Percentiles rank a stretch among this genome's conserved stretches.
Conservation (phyloP, 2,888 invertebrate genomes). For the Lysandra coridon region DNA sequence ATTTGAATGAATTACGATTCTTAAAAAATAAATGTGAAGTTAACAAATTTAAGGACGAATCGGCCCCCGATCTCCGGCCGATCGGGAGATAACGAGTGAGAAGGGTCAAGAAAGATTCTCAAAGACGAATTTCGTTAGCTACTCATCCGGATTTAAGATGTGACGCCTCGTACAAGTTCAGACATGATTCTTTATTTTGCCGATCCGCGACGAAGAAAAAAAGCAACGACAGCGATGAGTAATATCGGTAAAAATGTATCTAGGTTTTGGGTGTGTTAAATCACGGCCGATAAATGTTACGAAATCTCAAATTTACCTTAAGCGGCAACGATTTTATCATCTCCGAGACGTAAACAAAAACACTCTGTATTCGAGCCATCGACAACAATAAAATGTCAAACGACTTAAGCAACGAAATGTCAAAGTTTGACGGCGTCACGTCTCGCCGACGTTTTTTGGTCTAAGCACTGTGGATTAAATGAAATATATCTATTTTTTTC, state of each 20-base stretch:
- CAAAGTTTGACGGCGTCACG: slow-evolving; percentile 18
- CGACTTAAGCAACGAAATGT: slow-evolving; percentile 3
- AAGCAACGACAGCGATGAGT: slow-evolving; percentile 55
- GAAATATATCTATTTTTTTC: slow-evolving; percentile 17
- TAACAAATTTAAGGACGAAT: slow-evolving; percentile 71
- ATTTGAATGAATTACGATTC: slow-evolving; percentile 76
- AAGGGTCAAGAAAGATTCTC: slow-evolving; percentile 64
- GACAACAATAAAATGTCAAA: background rate
- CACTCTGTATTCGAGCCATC: slow-evolving; percentile 18
- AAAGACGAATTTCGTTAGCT: slow-evolving; percentile 67
- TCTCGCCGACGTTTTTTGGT: background rate
- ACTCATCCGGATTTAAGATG: slow-evolving; percentile 68
- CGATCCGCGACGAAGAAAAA: slow-evolving; percentile 49
- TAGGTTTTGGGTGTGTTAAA: slow-evolving; percentile 41
- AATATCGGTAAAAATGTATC: slow-evolving; percentile 53
- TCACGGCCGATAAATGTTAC: slow-evolving; percentile 46
- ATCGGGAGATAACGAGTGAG: slow-evolving; percentile 70
- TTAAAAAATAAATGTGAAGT: slow-evolving; percentile 66
- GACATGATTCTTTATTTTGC: slow-evolving; percentile 71
- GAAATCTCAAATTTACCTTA: slow-evolving; percentile 35
- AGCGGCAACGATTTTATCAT: slow-evolving; percentile 35
- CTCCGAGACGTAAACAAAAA: background rate
- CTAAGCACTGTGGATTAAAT: background rate
- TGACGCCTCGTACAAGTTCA: slow-evolving; percentile 67
- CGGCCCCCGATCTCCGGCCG: slow-evolving; percentile 47